Percentiles rank a stretch among this genome's conserved stretches.
Conservation (phyloP, 2,113 vertebrate genomes). For the Oceanites oceanicus region DNA sequence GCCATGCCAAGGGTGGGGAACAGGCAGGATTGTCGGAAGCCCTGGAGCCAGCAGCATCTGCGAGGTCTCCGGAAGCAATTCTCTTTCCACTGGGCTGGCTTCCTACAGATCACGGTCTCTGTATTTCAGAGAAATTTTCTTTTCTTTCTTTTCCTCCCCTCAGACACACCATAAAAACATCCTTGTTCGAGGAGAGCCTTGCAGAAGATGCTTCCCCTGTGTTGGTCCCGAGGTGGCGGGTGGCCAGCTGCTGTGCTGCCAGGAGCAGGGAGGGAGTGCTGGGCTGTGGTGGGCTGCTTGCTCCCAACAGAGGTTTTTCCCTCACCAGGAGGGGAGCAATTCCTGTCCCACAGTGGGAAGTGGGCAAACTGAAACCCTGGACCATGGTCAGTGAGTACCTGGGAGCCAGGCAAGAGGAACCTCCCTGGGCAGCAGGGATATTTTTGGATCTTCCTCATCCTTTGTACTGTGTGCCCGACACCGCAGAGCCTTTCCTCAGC, state of each 20-base stretch:
- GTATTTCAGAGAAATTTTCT: not conserved
- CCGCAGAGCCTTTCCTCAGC: not conserved
- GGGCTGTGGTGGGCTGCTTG: not conserved
- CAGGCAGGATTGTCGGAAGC: not conserved
- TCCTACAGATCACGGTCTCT: not conserved
- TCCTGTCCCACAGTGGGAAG: not conserved
- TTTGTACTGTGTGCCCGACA: not conserved
- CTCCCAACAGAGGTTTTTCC: not conserved
- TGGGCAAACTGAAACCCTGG: not conserved
- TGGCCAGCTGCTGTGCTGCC: not conserved
- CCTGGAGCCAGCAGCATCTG: not conserved
- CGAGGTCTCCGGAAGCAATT: not conserved
- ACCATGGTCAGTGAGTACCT: not conserved
- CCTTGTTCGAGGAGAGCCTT: not conserved
- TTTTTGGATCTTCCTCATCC: not conserved
- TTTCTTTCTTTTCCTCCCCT: not conserved
- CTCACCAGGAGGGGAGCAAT: not conserved
- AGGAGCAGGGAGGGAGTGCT: not conserved
- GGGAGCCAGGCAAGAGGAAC: not conserved
- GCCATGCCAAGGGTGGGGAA: rapidly evolving
- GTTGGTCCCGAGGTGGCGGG: not conserved
- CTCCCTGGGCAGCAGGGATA: not conserved
- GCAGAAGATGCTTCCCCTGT: not conserved
- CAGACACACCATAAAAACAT: not conserved
- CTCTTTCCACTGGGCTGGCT: not conserved